Conservation (phyloP, 2,888 invertebrate genomes). For the Muscina levida region DNA sequence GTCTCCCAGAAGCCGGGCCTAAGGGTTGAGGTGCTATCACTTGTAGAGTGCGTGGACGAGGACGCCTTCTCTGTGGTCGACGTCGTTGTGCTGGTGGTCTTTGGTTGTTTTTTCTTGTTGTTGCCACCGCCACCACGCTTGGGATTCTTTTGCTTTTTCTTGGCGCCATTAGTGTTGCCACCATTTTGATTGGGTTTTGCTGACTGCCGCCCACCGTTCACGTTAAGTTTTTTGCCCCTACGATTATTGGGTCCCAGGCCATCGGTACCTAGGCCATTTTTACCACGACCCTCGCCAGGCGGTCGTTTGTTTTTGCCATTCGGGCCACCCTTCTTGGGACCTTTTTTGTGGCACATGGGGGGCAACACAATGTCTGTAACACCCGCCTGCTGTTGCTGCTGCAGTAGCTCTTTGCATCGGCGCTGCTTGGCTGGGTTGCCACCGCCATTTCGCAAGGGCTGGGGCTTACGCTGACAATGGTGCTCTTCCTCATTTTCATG, state of each 20-base stretch:
- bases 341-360: slow-evolving; percentile 65
- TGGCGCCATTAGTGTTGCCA: slow-evolving; percentile 60
- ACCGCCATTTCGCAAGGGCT: slow-evolving; percentile 68
- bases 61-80: slow-evolving; percentile 62
- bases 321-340: slow-evolving; percentile 65
- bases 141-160: slow-evolving; percentile 68
- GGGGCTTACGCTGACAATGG: slow-evolving; percentile 74
- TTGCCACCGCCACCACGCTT: slow-evolving; percentile 59
- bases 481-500: slow-evolving; percentile 76
- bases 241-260: slow-evolving; percentile 60
- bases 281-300: slow-evolving; percentile 46
- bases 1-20: slow-evolving; percentile 67
- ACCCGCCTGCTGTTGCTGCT: slow-evolving; percentile 63
- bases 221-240: slow-evolving; percentile 69
- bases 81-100: slow-evolving; percentile 39
- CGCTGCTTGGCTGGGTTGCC: slow-evolving; percentile 62
- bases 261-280: slow-evolving; percentile 54
- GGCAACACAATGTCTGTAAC: slow-evolving; percentile 54
- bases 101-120: slow-evolving; percentile 53
- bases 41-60: slow-evolving; percentile 38
- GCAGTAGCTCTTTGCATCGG: slow-evolving; percentile 65
- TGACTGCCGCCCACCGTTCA: slow-evolving; percentile 55
- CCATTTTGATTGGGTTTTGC: slow-evolving; percentile 60
- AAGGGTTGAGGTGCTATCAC: slow-evolving; percentile 64
- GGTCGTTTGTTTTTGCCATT: slow-evolving; percentile 65